These are phyloP conservation scores for Puma concolor DNA, from an alignment of 2,113 vertebrate species.

Conservation along the genomic window DNA sequence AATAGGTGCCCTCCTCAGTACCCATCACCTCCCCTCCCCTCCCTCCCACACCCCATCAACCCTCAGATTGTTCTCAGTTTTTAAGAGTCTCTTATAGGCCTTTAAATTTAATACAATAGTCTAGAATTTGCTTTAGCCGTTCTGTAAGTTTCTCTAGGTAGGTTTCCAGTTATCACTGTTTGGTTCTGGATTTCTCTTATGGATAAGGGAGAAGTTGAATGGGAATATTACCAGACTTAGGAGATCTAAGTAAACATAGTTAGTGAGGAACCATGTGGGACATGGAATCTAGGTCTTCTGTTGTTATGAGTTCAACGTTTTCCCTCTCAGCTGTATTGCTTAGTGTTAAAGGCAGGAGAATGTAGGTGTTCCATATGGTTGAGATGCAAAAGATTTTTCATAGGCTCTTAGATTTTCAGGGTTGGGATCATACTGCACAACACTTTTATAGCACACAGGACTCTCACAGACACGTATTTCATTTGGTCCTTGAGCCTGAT, in stretches of 20 bases:
- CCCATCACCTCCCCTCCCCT: too few relatives aligned
- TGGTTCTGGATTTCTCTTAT: slow-evolving; percentile 38
- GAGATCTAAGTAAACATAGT: not conserved
- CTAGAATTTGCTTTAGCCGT: not conserved
- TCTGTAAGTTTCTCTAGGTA: not conserved
- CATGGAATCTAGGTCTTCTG: not conserved
- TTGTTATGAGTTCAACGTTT: not conserved
- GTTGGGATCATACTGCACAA: not conserved
- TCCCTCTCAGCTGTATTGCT: not conserved
- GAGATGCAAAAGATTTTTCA: not conserved
- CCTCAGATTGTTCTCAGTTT: too few relatives aligned
- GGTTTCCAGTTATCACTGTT: not conserved
- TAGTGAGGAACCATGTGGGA: not conserved
- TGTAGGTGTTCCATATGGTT: not conserved
- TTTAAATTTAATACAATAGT: not conserved
- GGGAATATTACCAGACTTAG: not conserved
- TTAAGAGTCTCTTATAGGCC: not conserved
- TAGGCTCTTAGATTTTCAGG: not conserved
- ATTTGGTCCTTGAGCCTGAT: not conserved
- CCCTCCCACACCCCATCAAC: too few relatives aligned
- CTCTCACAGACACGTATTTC: not conserved
- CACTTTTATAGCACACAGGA: not conserved
- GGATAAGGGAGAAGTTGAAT: not conserved
- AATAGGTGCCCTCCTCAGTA: too few relatives aligned
- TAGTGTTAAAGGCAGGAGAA: not conserved